Base-by-base conservation (phyloP, 2,888 invertebrate species). In the Drosophila tripunctata region DNA sequence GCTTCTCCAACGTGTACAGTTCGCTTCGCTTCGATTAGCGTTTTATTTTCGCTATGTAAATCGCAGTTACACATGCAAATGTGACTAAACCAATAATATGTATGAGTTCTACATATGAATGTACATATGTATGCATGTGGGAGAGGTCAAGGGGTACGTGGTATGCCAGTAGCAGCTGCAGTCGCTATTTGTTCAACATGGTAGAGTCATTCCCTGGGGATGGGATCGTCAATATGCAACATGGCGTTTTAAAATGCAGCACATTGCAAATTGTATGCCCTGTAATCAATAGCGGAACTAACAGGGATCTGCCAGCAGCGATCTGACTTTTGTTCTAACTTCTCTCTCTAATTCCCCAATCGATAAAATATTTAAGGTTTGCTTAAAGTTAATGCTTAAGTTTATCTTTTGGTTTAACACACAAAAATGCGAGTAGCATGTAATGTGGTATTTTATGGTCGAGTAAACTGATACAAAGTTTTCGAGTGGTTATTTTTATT, bases 31-130 rank as follows among this genome's bases (percentile, higher is more conserved):
- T 30, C 71, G 87, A 78, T 84, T 74, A 87, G 87, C 75, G 67
- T 79, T 81, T 73, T 88, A 75, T 86, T 88, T 72, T 72, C 78
- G 61, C 84, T 80, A 68, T 81, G 81, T 67, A 88, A 84, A 84
- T 84, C 84, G 84, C 78, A 73, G 87, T 80, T 88, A 62, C 68
- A 86, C 84, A 84, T 84, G 87, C 87, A 87, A 88, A 81, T 84
- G 87, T 70, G 75, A 87, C 83, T 88, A 88, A 88, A 83, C 88
- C 88, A 88, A 84, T 83, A 83, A 88, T 88, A 80, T 73, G 54
- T 48, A 71, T 58, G 51, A 54, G 40, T 40, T n/a, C 5, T 47
- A n/a, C n/a, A n/a, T n/a, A n/a, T n/a, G n/a, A n/a, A n/a, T n/a
- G n/a, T n/a, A n/a, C n/a, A n/a, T n/a, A n/a, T n/a, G n/a, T n/a